Percentiles rank a stretch among this genome's conserved stretches.
Conservation (phyloP, 2,113 vertebrate species). For the Myotis yumanensis region DNA sequence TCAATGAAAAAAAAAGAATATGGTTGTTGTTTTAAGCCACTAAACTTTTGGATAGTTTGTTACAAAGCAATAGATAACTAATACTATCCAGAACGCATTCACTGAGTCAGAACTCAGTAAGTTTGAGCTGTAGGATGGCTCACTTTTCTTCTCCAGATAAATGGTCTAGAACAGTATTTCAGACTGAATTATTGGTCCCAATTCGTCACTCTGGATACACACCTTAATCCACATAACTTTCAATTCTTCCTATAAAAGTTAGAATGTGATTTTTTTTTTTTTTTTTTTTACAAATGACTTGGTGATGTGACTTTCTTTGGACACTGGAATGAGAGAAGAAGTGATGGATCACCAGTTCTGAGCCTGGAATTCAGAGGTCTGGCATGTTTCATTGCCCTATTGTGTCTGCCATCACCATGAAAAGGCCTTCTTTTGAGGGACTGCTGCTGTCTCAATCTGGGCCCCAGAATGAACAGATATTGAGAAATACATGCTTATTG, state of each 20-base stretch:
- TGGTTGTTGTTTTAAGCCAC: constrained; percentile 10
- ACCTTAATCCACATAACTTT: not conserved
- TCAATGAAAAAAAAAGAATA: too few species aligned
- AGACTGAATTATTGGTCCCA: not conserved
- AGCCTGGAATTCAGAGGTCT: not conserved
- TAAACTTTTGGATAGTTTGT: not conserved
- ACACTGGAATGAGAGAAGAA: not conserved
- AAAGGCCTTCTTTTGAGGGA: not conserved
- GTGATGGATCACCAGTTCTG: not conserved
- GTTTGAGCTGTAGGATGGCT: not conserved
- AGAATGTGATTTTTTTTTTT: not conserved
- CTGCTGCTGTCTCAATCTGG: not conserved
- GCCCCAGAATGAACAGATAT: not conserved
- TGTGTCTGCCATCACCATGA: not conserved
- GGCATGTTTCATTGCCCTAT: not conserved
- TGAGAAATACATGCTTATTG: not conserved
- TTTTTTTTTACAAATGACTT: not conserved
- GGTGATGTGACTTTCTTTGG: not conserved
- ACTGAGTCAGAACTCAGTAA: not conserved
- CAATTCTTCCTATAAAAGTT: not conserved
- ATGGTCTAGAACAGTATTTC: not conserved
- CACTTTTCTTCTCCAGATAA: not conserved
- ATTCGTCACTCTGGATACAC: not conserved
- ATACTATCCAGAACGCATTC: not conserved
- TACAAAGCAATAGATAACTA: constrained; percentile 39